A percentile compares a stretch with the other conserved stretches of the same genome.
These are phyloP conservation scores for Sphaeramia orbicularis DNA, from an alignment of 2,797 vertebrate genomes.

Conservation along the genomic window DNA sequence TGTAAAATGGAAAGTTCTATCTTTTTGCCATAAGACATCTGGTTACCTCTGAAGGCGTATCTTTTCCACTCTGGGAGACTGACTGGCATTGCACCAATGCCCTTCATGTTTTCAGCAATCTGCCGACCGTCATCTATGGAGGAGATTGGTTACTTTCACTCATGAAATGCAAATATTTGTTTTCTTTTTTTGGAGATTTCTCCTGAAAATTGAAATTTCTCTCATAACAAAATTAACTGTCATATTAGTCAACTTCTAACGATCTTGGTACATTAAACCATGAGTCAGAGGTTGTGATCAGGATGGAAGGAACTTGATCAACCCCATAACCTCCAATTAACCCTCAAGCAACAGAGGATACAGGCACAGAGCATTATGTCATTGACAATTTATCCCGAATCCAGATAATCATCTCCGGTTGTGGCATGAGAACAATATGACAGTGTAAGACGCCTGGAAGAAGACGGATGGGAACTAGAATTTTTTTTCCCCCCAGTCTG, in stretches of 20 bases:
- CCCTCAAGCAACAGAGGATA: slow-evolving; percentile 41
- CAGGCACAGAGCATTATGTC: slow-evolving; percentile 50
- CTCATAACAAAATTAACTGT: not conserved
- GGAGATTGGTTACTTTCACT: not conserved
- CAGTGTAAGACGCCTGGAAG: slow-evolving; percentile 45
- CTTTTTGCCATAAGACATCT: slow-evolving; percentile 94
- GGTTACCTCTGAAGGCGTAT: slow-evolving; percentile 94
- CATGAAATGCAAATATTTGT: too few relatives aligned
- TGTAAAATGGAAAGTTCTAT: slow-evolving; percentile 94
- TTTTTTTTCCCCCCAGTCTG: slow-evolving; percentile 16
- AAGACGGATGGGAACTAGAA: slow-evolving; percentile 6
- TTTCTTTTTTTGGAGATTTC: too few relatives aligned
- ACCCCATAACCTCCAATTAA: slow-evolving; percentile 10
- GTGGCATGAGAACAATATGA: slow-evolving; percentile 24
- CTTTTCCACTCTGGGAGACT: slow-evolving; percentile 96
- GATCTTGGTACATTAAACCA: slow-evolving; percentile 33
- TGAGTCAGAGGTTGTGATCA: slow-evolving; percentile 64
- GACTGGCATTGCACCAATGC: slow-evolving; percentile 94
- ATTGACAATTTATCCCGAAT: slow-evolving; percentile 45
- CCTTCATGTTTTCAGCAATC: slow-evolving; percentile 96
- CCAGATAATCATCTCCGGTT: slow-evolving; percentile 75
- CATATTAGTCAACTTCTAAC: slow-evolving; percentile 35
- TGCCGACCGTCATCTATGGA: slow-evolving; percentile 91
- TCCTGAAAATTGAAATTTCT: too few relatives aligned
- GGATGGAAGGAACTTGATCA: slow-evolving; percentile 45